phyloP scores from a whole-genome alignment of 2,888 invertebrate genomes.

The Drosophila mulleri region DNA sequence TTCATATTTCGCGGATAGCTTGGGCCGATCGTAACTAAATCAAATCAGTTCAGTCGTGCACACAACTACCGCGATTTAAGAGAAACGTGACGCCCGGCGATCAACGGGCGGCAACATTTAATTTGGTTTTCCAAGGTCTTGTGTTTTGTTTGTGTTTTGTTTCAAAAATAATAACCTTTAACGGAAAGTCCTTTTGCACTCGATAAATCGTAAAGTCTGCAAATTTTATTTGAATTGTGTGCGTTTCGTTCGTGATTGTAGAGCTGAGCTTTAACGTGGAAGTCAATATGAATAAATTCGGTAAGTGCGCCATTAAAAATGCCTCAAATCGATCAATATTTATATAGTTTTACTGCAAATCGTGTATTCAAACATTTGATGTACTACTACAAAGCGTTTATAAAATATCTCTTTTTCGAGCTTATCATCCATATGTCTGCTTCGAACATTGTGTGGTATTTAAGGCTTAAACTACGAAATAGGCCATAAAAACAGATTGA shows the following conservation, averaged over 20 bases:
- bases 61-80: conserved; percentile 50
- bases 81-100: conserved; percentile 60
- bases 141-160: conserved; percentile 60
- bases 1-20: conserved; percentile 67
- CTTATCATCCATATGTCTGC: conserved; percentile 13
- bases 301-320: conserved; percentile 43
- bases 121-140: conserved; percentile 63
- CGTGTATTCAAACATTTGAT: conserved; percentile 33
- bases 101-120: conserved; percentile 62
- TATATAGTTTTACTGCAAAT: conserved; percentile 25
- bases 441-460: conserved; percentile 19
- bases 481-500: conserved; percentile 31
- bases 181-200: conserved; percentile 40
- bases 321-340: neutral
- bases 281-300: conserved; percentile 70
- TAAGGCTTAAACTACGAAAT: conserved; percentile 45
- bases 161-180: conserved; percentile 31
- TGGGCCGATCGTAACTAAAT: conserved; percentile 54
- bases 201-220: conserved; percentile 39
- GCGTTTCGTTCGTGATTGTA: conserved; percentile 27
- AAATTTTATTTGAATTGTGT: conserved; percentile 33
- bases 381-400: conserved; percentile 27
- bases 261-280: conserved; percentile 17
- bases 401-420: conserved; percentile 20
- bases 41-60: conserved; percentile 47